Conservation (phyloP, 2,888 invertebrate species). For the Argyra leucocephala region DNA sequence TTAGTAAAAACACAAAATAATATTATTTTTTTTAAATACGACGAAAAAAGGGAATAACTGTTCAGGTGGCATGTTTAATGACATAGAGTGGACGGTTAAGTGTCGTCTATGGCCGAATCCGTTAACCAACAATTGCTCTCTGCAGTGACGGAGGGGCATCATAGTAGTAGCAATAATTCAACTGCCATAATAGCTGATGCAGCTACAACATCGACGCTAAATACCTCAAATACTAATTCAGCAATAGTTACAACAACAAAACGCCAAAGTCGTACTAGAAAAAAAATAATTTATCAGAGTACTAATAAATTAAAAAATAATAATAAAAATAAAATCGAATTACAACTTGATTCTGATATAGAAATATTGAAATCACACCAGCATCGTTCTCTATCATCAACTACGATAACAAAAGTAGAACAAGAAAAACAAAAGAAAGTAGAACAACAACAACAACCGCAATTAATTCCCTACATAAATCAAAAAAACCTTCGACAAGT, state of each 20-base stretch:
- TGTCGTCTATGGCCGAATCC: conserved; percentile 87
- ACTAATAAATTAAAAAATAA: conserved; percentile 13
- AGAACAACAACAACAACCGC: neutral
- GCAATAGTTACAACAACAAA: neutral
- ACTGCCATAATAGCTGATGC: conserved; percentile 2
- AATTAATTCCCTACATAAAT: neutral
- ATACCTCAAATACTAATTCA: neutral
- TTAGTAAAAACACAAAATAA: neutral
- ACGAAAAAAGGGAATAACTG: conserved; percentile 23
- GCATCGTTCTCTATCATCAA: neutral
- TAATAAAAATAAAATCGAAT: conserved; percentile 10
- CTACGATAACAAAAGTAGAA: neutral
- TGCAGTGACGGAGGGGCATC: conserved; percentile 59
- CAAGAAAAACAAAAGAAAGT: neutral
- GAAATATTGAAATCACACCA: neutral
- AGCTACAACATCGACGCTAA: conserved; percentile 5
- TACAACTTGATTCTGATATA: neutral
- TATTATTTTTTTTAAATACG: neutral
- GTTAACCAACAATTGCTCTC: conserved; percentile 67
- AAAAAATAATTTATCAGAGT: conserved; percentile 10
- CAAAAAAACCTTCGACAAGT: conserved; percentile 13
- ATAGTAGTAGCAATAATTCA: conserved; percentile 28
- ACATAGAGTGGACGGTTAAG: conserved; percentile 57
- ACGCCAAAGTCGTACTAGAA: neutral
- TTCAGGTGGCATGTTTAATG: conserved; percentile 43